These are phyloP conservation scores for Oenanthe oenanthe DNA, from an alignment of 2,113 vertebrate species.

Conservation along the genomic window DNA sequence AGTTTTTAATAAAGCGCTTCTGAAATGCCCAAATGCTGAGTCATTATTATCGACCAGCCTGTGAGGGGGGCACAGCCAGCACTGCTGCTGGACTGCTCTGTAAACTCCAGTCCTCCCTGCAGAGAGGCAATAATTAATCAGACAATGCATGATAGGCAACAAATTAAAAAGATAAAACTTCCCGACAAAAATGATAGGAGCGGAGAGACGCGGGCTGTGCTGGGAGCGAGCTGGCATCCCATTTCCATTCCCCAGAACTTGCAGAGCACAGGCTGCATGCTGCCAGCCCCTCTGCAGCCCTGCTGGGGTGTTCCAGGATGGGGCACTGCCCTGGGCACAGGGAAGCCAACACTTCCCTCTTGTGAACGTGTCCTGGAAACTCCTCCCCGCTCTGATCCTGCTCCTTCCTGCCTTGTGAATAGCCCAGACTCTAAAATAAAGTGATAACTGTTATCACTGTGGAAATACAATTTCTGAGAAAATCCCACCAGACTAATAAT, in stretches of 20 bases:
- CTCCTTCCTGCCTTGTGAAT: not conserved
- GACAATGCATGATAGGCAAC: not conserved
- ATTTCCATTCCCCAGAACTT: accelerated
- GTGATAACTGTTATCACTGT: not conserved
- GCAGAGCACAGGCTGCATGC: accelerated
- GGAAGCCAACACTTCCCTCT: accelerated
- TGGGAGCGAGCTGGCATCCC: not conserved
- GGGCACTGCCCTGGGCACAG: not conserved
- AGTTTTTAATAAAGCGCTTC: constrained; percentile 1
- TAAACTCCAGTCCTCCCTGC: constrained; percentile 23
- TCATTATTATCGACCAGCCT: constrained; percentile 48
- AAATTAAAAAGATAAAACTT: constrained; percentile 59
- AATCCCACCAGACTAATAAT: constrained; percentile 39
- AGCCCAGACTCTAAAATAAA: not conserved
- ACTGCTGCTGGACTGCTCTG: not conserved
- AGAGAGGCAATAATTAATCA: constrained; percentile 49
- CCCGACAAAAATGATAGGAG: not conserved
- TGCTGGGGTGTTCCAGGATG: accelerated
- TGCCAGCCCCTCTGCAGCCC: not conserved
- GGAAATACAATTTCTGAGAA: constrained; percentile 1
- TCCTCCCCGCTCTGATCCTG: accelerated
- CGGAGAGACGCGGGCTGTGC: not conserved
- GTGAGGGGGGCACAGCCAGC: not conserved
- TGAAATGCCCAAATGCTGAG: constrained; percentile 12
- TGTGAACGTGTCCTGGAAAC: not conserved